A percentile compares a stretch with the other conserved stretches of the same genome.
Conservation (phyloP, 2,888 invertebrate genomes). For the Ischnus inquisitorius region DNA sequence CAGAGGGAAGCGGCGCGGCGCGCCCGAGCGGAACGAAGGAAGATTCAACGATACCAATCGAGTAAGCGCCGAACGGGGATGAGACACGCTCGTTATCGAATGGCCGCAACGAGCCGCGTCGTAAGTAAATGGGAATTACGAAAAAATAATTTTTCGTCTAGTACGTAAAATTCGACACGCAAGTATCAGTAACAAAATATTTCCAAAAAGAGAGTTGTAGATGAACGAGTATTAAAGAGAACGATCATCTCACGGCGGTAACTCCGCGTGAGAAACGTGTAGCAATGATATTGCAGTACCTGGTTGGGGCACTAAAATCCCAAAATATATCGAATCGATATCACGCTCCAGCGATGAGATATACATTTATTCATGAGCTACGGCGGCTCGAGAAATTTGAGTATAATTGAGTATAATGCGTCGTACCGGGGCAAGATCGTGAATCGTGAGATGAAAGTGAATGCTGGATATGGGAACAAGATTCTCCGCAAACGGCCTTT, state of each 20-base stretch:
- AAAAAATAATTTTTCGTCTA: not conserved
- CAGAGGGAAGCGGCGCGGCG: not conserved
- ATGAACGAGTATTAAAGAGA: too few relatives aligned
- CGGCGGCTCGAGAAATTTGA: slow-evolving; percentile 13
- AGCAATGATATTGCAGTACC: not conserved
- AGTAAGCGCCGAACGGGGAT: not conserved
- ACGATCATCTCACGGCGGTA: not conserved
- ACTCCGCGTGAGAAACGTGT: not conserved
- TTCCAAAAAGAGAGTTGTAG: too few relatives aligned
- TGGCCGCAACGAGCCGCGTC: not conserved
- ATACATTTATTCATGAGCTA: slow-evolving; percentile 18
- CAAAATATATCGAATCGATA: slow-evolving; percentile 29
- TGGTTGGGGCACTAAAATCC: not conserved
- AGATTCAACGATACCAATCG: slow-evolving; percentile 29
- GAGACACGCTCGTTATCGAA: not conserved
- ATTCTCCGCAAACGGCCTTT: too few relatives aligned
- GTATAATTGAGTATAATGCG: not conserved
- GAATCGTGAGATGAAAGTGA: not conserved
- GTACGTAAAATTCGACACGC: too few relatives aligned
- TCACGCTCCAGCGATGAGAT: slow-evolving; percentile 1
- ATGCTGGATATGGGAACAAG: too few relatives aligned
- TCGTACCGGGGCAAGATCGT: not conserved
- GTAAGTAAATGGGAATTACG: not conserved
- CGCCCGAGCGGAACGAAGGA: slow-evolving; percentile 28
- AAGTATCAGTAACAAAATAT: too few relatives aligned